Evolutionary conservation across 2,888 invertebrate species (phyloP).

Genomic region (Chironomus riparius): DNA sequence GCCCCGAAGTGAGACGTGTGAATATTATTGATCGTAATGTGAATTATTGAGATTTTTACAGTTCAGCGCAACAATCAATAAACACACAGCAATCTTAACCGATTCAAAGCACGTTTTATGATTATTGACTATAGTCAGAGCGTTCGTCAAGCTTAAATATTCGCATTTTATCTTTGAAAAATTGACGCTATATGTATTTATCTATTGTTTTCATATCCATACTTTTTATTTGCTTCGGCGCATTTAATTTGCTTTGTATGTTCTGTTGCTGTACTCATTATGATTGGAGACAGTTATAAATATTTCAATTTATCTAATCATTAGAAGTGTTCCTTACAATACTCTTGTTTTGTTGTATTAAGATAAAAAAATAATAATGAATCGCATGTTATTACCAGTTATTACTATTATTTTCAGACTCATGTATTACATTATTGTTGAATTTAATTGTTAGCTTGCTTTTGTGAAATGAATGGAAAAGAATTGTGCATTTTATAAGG

Average conservation of each 20-base stretch:
- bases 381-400: neutral
- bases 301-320: neutral
- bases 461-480: no score
- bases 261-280: neutral
- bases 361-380: no score
- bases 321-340: neutral
- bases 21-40: neutral
- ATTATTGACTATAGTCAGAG: neutral
- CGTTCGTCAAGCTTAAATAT: neutral
- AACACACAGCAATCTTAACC: neutral
- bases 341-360: no score
- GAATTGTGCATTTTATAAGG: no score
- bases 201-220: no score
- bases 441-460: no score
- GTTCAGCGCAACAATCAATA: slow-evolving; percentile 3
- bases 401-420: neutral
- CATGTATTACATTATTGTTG: neutral
- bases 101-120: neutral
- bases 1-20: neutral
- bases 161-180: neutral
- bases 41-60: neutral
- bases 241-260: no score
- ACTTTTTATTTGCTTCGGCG: no score
- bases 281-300: neutral
- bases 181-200: neutral